These are phyloP conservation scores for Cylas formicarius DNA, from an alignment of 1,140 invertebrate genomes.

Conservation along the genomic window DNA sequence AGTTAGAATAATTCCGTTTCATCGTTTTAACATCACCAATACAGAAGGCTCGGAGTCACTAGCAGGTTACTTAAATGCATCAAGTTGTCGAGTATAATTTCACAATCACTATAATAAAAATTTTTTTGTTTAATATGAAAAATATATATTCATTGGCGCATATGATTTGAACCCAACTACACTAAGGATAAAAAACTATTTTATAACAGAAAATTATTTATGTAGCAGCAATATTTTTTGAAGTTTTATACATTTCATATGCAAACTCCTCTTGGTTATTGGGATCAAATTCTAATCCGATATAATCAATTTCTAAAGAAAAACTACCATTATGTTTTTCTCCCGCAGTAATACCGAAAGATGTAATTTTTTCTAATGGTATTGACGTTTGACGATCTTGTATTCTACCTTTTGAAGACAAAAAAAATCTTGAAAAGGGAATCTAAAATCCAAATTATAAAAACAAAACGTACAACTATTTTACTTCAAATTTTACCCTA, in stretches of 20 bases:
- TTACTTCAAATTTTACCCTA: conserved; percentile 51
- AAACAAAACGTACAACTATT: conserved; percentile 2
- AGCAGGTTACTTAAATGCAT: too few species aligned
- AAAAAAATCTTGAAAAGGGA: conserved; percentile 91
- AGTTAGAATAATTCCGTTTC: too few species aligned
- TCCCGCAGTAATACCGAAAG: conserved; percentile 72
- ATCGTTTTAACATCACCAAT: too few species aligned
- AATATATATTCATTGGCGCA: too few species aligned
- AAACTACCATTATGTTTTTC: conserved; percentile 80
- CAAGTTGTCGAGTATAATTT: too few species aligned
- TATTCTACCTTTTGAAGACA: conserved; percentile 74
- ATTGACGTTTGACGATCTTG: conserved; percentile 73
- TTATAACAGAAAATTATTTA: conserved; percentile 25
- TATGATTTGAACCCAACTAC: too few species aligned
- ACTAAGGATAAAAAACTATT: too few species aligned
- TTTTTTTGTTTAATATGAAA: too few species aligned
- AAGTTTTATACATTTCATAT: conserved; percentile 80
- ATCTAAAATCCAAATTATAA: conserved; percentile 54
- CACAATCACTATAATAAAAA: too few species aligned
- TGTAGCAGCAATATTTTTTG: conserved; percentile 54
- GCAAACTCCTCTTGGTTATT: conserved; percentile 73
- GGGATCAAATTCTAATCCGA: conserved; percentile 74
- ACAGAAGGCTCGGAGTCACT: too few species aligned
- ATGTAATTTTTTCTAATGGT: conserved; percentile 51
- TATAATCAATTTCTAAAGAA: conserved; percentile 87